phyloP scores from a whole-genome alignment of 2,888 invertebrate genomes.

The Marronus borbonicus region DNA sequence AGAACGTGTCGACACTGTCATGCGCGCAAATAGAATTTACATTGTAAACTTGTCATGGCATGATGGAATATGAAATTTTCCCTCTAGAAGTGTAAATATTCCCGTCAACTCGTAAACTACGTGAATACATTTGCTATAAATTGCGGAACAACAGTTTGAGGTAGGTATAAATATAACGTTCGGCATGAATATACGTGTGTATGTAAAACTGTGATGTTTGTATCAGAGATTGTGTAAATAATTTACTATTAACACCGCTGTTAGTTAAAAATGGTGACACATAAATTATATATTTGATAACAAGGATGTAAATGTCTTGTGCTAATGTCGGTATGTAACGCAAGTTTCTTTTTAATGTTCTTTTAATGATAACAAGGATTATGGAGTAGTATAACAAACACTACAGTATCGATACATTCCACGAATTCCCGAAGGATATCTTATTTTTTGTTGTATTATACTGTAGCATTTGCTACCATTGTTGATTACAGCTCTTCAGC shows the following conservation, averaged over 20 bases:
- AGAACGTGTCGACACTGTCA: conserved; percentile 29
- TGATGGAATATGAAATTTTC: conserved; percentile 54
- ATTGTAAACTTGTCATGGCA: conserved; percentile 50
- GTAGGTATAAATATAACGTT: conserved; percentile 39
- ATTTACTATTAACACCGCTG: background rate
- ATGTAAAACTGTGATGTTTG: background rate
- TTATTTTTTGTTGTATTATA: too few species aligned
- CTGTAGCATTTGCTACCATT: too few species aligned
- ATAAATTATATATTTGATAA: too few species aligned
- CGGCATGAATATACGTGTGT: background rate
- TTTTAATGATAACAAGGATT: too few species aligned
- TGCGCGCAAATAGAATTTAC: conserved; percentile 48
- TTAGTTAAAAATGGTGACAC: background rate
- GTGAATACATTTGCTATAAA: conserved; percentile 47
- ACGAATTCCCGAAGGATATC: too few species aligned
- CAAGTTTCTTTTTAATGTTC: too few species aligned
- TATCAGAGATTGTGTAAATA: background rate
- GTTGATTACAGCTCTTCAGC: too few species aligned
- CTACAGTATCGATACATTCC: too few species aligned
- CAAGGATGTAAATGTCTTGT: too few species aligned
- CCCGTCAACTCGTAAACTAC: conserved; percentile 40
- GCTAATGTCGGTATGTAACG: too few species aligned
- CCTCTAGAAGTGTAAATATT: conserved; percentile 54
- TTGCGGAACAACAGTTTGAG: conserved; percentile 33
- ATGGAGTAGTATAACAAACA: too few species aligned